A percentile compares a stretch with the other conserved stretches of the same genome.
Conservation (phyloP, 2,888 invertebrate species). For the Dolichopus griseipennis region DNA sequence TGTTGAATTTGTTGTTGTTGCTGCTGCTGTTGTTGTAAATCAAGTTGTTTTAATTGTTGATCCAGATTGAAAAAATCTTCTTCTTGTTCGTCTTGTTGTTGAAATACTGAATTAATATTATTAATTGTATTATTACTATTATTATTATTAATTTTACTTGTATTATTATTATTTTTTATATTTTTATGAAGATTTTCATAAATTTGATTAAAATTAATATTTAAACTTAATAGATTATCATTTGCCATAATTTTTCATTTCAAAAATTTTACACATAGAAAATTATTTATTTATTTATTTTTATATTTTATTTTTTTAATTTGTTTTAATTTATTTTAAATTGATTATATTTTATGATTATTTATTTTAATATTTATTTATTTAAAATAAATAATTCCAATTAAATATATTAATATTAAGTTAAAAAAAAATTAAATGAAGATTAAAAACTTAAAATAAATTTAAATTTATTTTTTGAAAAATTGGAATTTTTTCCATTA, state of each 20-base stretch:
- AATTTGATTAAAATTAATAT: conserved; percentile 4
- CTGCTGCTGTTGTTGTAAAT: conserved; percentile 11
- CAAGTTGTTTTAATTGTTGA: conserved; percentile 13
- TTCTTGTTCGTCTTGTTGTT: conserved; percentile 14
- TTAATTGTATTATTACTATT: conserved; percentile 9
- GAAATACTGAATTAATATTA: conserved; percentile 8
- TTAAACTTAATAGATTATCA: conserved; percentile 2
- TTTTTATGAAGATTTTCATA: conserved; percentile 6
- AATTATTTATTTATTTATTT: background rate
- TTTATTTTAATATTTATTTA: no score
- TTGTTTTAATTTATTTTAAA: no score
- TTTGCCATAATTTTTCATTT: background rate
- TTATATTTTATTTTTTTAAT: background rate
- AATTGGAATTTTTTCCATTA: no score
- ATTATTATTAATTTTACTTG: background rate
- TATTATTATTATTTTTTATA: background rate
- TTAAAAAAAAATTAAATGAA: no score
- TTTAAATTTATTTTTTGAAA: no score
- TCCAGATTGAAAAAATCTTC: conserved; percentile 10
- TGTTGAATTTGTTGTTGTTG: conserved; percentile 15
- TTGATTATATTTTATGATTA: no score
- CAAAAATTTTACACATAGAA: background rate
- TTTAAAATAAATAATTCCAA: no score
- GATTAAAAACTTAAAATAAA: no score
- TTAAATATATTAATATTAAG: no score